Evolutionary conservation across 2,888 invertebrate genomes (phyloP).

Genomic region (Neoascia interrupta): DNA sequence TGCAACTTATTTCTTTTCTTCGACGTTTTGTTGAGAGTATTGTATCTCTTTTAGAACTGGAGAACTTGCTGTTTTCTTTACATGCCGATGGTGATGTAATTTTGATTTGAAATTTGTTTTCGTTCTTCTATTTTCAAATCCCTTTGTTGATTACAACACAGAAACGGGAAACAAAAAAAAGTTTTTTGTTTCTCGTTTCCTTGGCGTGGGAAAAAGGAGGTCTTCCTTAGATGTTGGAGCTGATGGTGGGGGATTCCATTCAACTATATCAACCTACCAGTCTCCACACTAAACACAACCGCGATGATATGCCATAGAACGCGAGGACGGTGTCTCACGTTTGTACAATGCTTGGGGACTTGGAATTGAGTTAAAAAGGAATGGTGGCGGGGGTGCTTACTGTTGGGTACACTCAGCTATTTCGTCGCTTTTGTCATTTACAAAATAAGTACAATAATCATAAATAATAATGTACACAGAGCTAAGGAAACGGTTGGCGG

Average conservation of each 20-base stretch:
- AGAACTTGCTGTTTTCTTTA: background rate
- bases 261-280: too few species aligned
- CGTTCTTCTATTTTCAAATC: background rate
- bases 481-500: background rate
- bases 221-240: conserved; percentile 6
- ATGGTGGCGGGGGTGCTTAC: conserved; percentile 34
- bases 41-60: conserved; percentile 17
- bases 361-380: conserved; percentile 52
- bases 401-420: conserved; percentile 24
- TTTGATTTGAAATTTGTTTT: conserved; percentile 39
- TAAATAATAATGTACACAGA: conserved; percentile 51
- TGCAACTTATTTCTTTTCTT: background rate
- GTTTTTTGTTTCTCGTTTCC: conserved; percentile 23
- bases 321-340: conserved; percentile 33
- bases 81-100: conserved; percentile 54
- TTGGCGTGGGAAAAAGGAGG: conserved; percentile 48
- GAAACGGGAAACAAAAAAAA: conserved; percentile 21
- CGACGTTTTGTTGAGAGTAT: background rate
- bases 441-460: conserved; percentile 64
- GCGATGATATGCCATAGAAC: background rate
- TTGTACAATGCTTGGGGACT: conserved; percentile 33
- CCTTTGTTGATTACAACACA: conserved; percentile 54
- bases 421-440: conserved; percentile 61
- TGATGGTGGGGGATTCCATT: conserved; percentile 36
- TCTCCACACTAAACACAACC: conserved; percentile 31